Base-by-base conservation (phyloP, 2,113 vertebrate genomes). In the Sylvietta virens region DNA sequence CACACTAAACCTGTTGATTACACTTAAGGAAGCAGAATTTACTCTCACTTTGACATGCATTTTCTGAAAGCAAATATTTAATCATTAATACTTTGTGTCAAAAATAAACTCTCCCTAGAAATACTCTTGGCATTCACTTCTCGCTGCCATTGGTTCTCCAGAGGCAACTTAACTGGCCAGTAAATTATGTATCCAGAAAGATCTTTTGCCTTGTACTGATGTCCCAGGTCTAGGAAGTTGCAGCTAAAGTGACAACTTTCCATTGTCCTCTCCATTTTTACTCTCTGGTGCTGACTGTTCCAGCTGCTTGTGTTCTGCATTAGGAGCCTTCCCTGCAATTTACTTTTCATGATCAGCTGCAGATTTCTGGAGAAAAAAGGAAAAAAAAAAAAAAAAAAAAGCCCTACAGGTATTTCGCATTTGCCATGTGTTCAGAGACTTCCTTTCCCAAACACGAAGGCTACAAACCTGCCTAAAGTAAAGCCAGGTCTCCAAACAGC, bases 271-370 rank as follows among this genome's bases (percentile, higher is more conserved):
- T 30, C 8, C 1, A 11, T 9, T 23, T 67, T 62, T 13, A 15
- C 30, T 16, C 60, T 39, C 57, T 72, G 48, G 6, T 74, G 40
- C 24, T 7, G 8, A 64, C 35, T 47, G 40, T 31, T 74, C 11
- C 70, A 88, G 61, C n/a, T 78, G 35, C 23, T 82, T 15, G 9
- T 9, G 14, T 19, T 60, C 40, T 5, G 0, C 42, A 12, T 45
- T 54, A 48, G 21, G 13, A 72, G 35, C 19, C 51, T 79, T 74
- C 13, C 11, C 28, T 53, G 12, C 0, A 3, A 64, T 62, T 80
- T 31, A 64, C 3, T 2, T n/a, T 60, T 79, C 0, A 0, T 6
- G 8, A 28, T 15, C 4, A 1, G 4, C 39, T 28, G 10, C 5
- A 47, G 13, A 56, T 30, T 83, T 84, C 31, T 0, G 0, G 50